These are phyloP conservation scores for Archaeoteleia sp. DNA, from an alignment of 2,888 invertebrate genomes.

Conservation along the genomic window DNA sequence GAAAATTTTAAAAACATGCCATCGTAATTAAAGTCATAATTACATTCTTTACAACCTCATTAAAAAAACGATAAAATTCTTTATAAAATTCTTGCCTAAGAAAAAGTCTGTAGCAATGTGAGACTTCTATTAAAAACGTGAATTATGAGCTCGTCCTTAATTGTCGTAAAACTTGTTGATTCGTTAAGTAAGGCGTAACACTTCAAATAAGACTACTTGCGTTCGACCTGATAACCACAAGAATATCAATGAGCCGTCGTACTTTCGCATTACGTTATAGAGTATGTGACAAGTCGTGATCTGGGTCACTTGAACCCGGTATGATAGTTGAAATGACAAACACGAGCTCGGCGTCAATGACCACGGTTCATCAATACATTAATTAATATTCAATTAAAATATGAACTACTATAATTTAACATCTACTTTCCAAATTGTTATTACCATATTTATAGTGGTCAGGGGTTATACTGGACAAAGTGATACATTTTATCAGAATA, in stretches of 20 bases:
- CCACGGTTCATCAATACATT: constrained; percentile 11
- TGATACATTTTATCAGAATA: too few relatives aligned
- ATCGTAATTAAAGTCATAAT: too few relatives aligned
- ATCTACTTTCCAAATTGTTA: too few relatives aligned
- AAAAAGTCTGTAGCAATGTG: constrained; percentile 3
- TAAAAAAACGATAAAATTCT: too few relatives aligned
- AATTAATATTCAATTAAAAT: constrained; percentile 11
- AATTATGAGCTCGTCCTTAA: constrained; percentile 24
- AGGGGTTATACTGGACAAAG: too few relatives aligned
- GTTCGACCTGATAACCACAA: constrained; percentile 56
- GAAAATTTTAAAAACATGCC: too few relatives aligned
- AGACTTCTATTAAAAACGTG: constrained; percentile 26
- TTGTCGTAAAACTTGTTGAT: constrained; percentile 23
- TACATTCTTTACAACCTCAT: too few relatives aligned
- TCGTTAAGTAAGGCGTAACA: constrained; percentile 32
- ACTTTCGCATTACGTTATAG: constrained; percentile 62
- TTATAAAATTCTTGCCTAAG: background rate
- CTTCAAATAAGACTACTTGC: constrained; percentile 23
- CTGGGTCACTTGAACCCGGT: constrained; percentile 54
- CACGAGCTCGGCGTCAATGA: constrained; percentile 16
- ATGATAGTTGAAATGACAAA: constrained; percentile 30
- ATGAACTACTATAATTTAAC: too few relatives aligned
- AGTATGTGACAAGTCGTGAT: constrained; percentile 55
- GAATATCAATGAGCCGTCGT: constrained; percentile 66
- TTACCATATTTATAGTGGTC: too few relatives aligned